Evolutionary conservation across 2,113 vertebrate genomes (phyloP), one percentile per base, ranked within the genome.

Genomic region (Atrichornis clamosus): DNA sequence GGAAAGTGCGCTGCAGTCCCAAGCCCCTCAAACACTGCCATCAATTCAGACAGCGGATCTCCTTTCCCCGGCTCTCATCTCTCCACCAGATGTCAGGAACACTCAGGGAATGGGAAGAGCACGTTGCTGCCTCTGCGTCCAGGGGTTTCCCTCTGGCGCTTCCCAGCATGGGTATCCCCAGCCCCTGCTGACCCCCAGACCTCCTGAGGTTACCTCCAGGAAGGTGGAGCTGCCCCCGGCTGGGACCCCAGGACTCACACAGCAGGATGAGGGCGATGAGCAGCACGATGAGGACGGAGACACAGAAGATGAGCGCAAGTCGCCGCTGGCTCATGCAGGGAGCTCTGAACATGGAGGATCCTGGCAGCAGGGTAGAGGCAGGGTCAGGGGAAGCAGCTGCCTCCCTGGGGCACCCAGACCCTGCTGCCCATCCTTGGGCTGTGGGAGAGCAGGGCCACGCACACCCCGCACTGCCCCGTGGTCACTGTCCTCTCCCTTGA

Each of bases 221-320:
- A 69, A 12, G 37, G 56, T 52, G 11, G 2, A 30, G 49, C 63
- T 23, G 0, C 10, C 47, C 52, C 4, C 0, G 10, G 42, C 73
- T 3, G n/a, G 39, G 47, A 6, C 24, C 46, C 52, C 41, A 41
- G 39, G 39, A 97, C 97, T 98, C 96, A 98, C 98, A 98, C 39
- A 98, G 96, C 63, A 98, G 59, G 93, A 98, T 98, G 96, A 98
- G 97, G 3, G 97, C 96, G 7, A 96, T 2, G 87, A 98, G 93
- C 27, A 98, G 97, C 73, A 62, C 95, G 28, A 98, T 98, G 95
- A 98, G 97, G 11, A 98, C 7, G 11, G 97, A 89, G 70, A 98
- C 11, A 3, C 98, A 98, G 70, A 94, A 95, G 67, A 98, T 94
- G 89, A 98, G 97, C 0, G 87, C 97, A 23, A 98, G 96, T 12